Evolutionary conservation across 2,113 vertebrate genomes (phyloP).

Genomic region (Hippocampus barbouri): DNA sequence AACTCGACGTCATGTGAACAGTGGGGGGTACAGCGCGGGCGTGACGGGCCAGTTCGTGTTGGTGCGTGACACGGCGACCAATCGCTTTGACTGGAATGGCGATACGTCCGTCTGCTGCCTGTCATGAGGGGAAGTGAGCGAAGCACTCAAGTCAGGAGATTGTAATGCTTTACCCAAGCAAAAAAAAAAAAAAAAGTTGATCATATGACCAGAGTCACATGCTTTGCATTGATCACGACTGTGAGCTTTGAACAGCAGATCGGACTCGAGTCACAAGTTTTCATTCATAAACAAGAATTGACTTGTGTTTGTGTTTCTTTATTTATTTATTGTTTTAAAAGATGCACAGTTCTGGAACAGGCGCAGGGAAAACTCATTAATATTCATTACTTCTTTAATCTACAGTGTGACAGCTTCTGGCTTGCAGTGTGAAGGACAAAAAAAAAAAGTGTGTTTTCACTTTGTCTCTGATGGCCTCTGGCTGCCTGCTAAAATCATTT

Average conservation of each 20-base stretch:
- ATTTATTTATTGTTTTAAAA: not conserved
- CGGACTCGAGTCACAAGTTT: not conserved
- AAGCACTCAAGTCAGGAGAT: not conserved
- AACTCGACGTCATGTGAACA: not conserved
- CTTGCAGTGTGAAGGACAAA: constrained; percentile 31
- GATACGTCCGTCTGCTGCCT: not conserved
- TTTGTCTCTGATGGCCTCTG: not conserved
- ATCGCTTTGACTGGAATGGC: not conserved
- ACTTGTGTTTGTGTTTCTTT: not conserved
- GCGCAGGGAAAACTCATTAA: constrained; percentile 6
- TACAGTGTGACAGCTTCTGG: constrained; percentile 20
- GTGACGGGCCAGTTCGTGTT: not conserved
- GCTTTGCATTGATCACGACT: not conserved
- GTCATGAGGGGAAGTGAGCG: constrained; percentile 3
- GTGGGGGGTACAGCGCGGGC: not conserved
- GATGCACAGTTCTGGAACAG: not conserved
- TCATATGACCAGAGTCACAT: constrained; percentile 3
- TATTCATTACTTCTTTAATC: constrained; percentile 21
- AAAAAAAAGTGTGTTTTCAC: constrained; percentile 21
- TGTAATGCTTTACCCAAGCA: not conserved
- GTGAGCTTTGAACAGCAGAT: constrained; percentile 2
- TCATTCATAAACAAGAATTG: not conserved
- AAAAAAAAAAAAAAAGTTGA: not conserved
- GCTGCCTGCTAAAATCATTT: constrained; percentile 7
- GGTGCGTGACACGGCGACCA: not conserved